Percentiles rank a stretch among this genome's conserved stretches.
Conservation (phyloP, 1,140 invertebrate species). For the Drosophila punjabiensis region DNA sequence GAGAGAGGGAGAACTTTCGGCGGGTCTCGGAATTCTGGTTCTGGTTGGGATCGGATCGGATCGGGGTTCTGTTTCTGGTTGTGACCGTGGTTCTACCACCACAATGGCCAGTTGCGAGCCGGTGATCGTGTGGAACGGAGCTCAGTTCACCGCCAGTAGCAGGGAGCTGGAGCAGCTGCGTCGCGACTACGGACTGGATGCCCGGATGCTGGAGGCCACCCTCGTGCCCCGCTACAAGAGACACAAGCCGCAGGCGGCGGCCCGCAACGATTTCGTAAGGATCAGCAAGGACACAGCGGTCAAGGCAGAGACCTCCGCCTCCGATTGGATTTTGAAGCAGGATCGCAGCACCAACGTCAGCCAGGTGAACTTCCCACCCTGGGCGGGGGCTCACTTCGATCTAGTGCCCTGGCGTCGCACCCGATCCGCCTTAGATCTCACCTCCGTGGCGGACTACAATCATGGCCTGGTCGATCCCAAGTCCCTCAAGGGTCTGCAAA, state of each 20-base stretch:
- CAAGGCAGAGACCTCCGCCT: constrained; percentile 6
- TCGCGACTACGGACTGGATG: constrained; percentile 74
- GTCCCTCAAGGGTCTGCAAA: constrained; percentile 61
- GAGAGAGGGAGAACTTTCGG: constrained; percentile 29
- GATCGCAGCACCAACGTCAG: constrained; percentile 58
- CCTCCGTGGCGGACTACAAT: constrained; percentile 58
- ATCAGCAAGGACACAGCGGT: constrained; percentile 4
- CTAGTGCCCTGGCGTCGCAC: constrained; percentile 81
- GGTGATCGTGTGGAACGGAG: constrained; percentile 80
- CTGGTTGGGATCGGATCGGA: background rate
- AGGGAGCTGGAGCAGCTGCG: constrained; percentile 75
- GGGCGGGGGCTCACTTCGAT: constrained; percentile 76
- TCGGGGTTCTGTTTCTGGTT: background rate
- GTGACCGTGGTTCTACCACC: background rate
- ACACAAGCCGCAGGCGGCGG: constrained; percentile 71
- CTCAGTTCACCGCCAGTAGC: constrained; percentile 73
- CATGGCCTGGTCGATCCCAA: constrained; percentile 47
- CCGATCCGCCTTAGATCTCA: constrained; percentile 66
- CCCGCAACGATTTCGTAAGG: constrained; percentile 59
- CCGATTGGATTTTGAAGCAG: constrained; percentile 75
- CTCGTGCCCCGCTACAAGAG: constrained; percentile 77
- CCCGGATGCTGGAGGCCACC: constrained; percentile 74
- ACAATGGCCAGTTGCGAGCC: constrained; percentile 48
- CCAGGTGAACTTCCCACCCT: constrained; percentile 78
- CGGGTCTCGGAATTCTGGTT: constrained; percentile 16